Conservation (phyloP, 2,888 invertebrate genomes). For the Himalopsyche anomala region DNA sequence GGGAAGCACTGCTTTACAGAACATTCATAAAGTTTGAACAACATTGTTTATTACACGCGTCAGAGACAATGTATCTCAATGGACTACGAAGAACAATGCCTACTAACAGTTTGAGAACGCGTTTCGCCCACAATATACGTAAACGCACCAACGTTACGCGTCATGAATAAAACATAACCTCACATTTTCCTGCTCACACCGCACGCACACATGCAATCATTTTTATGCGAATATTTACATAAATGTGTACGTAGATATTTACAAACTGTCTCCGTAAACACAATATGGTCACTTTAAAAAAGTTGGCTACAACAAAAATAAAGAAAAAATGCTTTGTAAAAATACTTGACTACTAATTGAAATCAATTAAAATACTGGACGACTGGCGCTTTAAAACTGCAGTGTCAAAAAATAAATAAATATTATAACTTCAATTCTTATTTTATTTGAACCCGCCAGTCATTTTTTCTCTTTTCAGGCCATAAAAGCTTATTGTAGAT, state of each 20-base stretch:
- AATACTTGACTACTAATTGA: too few relatives aligned
- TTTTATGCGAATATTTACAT: neutral
- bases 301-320: neutral
- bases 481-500: too few relatives aligned
- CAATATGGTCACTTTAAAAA: neutral
- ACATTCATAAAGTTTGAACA: too few relatives aligned
- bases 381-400: too few relatives aligned
- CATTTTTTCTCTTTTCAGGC: too few relatives aligned
- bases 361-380: too few relatives aligned
- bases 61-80: neutral
- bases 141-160: slow-evolving; percentile 26
- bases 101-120: neutral
- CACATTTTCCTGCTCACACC: slow-evolving; percentile 2
- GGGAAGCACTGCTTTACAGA: too few relatives aligned
- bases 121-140: neutral
- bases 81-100: neutral
- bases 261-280: neutral
- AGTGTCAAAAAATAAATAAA: too few relatives aligned
- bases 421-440: too few relatives aligned
- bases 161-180: slow-evolving; percentile 52
- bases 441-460: too few relatives aligned
- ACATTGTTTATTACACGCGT: too few relatives aligned
- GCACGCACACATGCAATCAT: neutral
- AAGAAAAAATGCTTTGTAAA: too few relatives aligned
- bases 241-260: slow-evolving; percentile 1